phyloP scores from a whole-genome alignment of 2,113 vertebrate species.

The Elachura formosa region DNA sequence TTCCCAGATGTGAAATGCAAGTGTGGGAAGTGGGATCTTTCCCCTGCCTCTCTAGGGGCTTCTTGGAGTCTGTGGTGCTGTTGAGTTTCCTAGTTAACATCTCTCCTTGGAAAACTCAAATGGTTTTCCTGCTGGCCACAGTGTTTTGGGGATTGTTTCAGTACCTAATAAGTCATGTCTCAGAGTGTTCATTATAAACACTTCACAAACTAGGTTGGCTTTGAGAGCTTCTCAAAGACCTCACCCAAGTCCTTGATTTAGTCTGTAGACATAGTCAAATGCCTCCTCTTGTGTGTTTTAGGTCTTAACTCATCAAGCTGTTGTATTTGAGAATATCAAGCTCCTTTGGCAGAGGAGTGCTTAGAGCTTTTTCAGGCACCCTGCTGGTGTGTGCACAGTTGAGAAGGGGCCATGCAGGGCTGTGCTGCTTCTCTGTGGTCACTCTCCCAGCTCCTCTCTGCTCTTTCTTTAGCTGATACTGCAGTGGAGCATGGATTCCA shows the following conservation, averaged over 20 bases:
- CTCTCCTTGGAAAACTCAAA: not conserved
- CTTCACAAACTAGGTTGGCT: not conserved
- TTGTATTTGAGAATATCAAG: not conserved
- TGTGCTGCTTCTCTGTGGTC: not conserved
- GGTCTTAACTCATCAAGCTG: not conserved
- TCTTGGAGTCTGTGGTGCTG: not conserved
- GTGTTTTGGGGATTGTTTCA: not conserved
- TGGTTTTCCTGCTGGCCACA: not conserved
- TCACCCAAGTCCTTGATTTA: not conserved
- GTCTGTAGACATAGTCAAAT: not conserved
- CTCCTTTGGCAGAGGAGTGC: not conserved
- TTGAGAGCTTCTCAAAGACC: not conserved
- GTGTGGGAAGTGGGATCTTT: not conserved
- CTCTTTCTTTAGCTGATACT: not conserved
- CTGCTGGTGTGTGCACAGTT: not conserved
- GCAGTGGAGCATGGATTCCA: not conserved
- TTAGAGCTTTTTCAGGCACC: not conserved
- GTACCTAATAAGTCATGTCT: not conserved
- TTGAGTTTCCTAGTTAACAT: not conserved
- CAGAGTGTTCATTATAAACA: not conserved
- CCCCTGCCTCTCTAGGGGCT: not conserved
- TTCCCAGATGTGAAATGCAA: conserved; percentile 32
- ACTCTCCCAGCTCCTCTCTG: not conserved
- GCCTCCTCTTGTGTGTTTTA: not conserved
- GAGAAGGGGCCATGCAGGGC: not conserved